These are phyloP conservation scores for Azorinus chamasolen DNA, from an alignment of 2,888 invertebrate species.

Conservation along the genomic window DNA sequence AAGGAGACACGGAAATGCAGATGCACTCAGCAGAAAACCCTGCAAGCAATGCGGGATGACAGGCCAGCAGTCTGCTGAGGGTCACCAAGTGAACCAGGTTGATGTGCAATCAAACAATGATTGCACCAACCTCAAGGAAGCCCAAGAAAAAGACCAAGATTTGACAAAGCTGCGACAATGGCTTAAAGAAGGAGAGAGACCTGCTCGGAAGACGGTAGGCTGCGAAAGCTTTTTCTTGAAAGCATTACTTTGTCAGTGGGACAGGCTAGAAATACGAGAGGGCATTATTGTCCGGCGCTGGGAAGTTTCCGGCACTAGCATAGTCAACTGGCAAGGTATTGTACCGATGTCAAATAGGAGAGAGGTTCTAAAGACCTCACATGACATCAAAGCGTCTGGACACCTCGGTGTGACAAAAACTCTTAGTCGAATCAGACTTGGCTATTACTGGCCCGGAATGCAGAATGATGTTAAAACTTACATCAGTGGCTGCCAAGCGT, in stretches of 20 bases:
- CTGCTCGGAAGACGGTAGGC: slow-evolving; percentile 1
- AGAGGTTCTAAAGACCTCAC: slow-evolving; percentile 7
- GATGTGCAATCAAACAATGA: no score
- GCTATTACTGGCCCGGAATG: slow-evolving; percentile 32
- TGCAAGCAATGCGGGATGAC: background rate
- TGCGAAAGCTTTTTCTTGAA: slow-evolving; percentile 13
- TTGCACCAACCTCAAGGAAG: background rate
- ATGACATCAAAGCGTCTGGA: slow-evolving; percentile 24
- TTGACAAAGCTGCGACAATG: slow-evolving; percentile 1
- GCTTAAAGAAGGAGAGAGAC: slow-evolving; percentile 6
- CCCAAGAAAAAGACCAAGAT: slow-evolving; percentile 21
- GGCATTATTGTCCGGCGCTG: slow-evolving; percentile 2
- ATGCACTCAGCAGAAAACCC: slow-evolving; percentile 35
- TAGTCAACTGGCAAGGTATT: slow-evolving; percentile 5
- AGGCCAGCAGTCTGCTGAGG: no score
- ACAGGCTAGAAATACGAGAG: background rate
- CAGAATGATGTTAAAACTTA: slow-evolving; percentile 18
- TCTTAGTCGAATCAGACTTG: slow-evolving; percentile 4
- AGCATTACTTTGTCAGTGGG: slow-evolving; percentile 9
- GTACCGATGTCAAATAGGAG: slow-evolving; percentile 13
- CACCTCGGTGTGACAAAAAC: slow-evolving; percentile 25
- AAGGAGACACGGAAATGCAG: slow-evolving; percentile 50
- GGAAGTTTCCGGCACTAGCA: background rate
- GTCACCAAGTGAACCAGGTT: no score
- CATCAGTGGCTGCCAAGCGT: slow-evolving; percentile 10